Evolutionary conservation across 1,140 invertebrate genomes (phyloP).

Genomic region (Drosophila nikananu): DNA sequence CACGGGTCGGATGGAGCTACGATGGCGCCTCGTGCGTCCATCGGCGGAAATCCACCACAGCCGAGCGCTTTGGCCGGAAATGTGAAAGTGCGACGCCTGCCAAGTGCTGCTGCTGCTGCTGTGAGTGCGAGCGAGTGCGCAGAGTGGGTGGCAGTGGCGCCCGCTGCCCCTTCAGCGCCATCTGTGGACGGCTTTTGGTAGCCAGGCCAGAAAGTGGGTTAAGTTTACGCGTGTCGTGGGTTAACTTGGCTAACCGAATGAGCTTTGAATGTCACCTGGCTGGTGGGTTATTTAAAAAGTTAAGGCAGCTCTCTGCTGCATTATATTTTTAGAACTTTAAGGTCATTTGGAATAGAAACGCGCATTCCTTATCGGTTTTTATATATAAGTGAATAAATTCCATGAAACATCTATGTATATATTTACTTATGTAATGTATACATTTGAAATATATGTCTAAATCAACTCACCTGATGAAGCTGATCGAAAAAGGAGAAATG

Average conservation of each 20-base stretch:
- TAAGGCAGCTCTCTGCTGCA: too few relatives aligned
- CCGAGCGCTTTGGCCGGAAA: constrained; percentile 62
- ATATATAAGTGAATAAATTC: neutral
- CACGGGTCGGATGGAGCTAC: constrained; percentile 6
- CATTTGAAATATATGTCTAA: too few relatives aligned
- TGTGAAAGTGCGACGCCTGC: constrained; percentile 45
- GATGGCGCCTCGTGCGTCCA: constrained; percentile 12
- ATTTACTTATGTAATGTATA: too few relatives aligned
- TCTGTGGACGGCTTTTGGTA: constrained; percentile 52
- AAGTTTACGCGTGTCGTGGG: constrained; percentile 4
- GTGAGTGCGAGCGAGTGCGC: constrained; percentile 6
- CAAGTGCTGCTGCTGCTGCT: constrained; percentile 13
- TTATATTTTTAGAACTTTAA: neutral
- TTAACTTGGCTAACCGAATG: constrained; percentile 12
- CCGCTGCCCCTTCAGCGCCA: constrained; percentile 36
- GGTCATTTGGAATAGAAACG: neutral
- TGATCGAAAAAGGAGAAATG: neutral
- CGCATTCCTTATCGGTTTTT: neutral
- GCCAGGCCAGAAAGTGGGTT: neutral
- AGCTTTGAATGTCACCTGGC: constrained; percentile 12
- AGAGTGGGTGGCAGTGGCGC: constrained; percentile 6
- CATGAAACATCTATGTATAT: too few relatives aligned
- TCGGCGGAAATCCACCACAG: constrained; percentile 61
- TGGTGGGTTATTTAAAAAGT: neutral
- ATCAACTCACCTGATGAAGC: neutral